Percentiles rank a stretch among this genome's conserved stretches.
These are phyloP conservation scores for Etheostoma spectabile DNA, from an alignment of 2,113 vertebrate genomes.

Conservation along the genomic window DNA sequence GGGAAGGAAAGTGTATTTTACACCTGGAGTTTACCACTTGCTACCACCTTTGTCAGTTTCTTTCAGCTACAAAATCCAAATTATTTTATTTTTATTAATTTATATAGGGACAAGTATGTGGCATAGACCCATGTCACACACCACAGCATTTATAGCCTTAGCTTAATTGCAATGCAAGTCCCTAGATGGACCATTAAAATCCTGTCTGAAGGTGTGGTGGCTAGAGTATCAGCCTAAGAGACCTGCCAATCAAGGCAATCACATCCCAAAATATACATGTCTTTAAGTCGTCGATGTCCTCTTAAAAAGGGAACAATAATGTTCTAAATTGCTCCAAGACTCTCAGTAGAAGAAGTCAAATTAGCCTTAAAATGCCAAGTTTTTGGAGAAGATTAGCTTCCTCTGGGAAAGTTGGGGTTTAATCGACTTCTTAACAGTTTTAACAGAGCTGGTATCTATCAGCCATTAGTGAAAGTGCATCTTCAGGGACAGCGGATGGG, in stretches of 20 bases:
- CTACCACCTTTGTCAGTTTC: too few species aligned
- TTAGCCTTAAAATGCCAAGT: not conserved
- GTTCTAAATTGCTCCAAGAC: conserved; percentile 5
- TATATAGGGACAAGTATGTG: too few species aligned
- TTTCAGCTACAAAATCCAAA: too few species aligned
- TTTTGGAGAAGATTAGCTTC: not conserved
- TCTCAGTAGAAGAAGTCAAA: not conserved
- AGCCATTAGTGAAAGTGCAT: not conserved
- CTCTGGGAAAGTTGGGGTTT: not conserved
- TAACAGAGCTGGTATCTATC: conserved; percentile 10
- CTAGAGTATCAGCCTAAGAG: not conserved
- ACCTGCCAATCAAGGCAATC: not conserved
- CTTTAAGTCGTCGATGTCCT: not conserved
- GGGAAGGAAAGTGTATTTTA: too few species aligned
- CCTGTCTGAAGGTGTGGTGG: not conserved
- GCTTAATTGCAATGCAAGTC: too few species aligned
- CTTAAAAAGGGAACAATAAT: conserved; percentile 1
- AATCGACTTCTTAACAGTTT: conserved; percentile 3
- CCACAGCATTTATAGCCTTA: too few species aligned
- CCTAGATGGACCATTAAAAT: too few species aligned
- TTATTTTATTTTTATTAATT: too few species aligned
- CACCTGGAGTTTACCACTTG: too few species aligned
- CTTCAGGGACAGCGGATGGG: conserved; percentile 22
- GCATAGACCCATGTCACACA: too few species aligned
- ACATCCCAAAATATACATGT: conserved; percentile 1